Percentiles rank a stretch among this genome's conserved stretches.
phyloP scores from a whole-genome alignment of 2,113 vertebrate species.

The Symphodus melops region DNA sequence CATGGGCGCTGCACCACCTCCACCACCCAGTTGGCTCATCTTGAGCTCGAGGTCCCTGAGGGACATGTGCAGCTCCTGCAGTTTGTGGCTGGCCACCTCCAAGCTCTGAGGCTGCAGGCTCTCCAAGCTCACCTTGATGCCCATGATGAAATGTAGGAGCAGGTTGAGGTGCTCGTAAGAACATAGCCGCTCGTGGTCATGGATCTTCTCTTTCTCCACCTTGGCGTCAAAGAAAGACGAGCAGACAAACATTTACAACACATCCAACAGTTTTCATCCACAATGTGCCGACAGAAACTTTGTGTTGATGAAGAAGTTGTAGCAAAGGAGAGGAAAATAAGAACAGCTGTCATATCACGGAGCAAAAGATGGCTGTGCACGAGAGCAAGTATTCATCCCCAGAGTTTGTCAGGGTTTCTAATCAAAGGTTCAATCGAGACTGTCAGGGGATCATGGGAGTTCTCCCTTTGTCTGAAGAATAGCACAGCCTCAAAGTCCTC shows the following conservation, averaged over 20 bases:
- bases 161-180: conserved; percentile 91
- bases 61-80: conserved; percentile 84
- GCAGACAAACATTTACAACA: conserved; percentile 9
- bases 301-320: neutral
- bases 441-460: too few relatives aligned
- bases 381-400: conserved; percentile 14
- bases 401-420: neutral
- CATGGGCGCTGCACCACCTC: conserved; percentile 48
- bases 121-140: conserved; percentile 87
- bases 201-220: conserved; percentile 91
- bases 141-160: conserved; percentile 89
- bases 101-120: conserved; percentile 85
- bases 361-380: conserved; percentile 6
- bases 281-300: neutral
- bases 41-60: conserved; percentile 84
- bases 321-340: conserved; percentile 2
- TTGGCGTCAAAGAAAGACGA: conserved; percentile 58
- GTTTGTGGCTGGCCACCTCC: conserved; percentile 82
- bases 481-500: too few relatives aligned
- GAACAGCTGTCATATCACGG: conserved; percentile 16
- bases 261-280: neutral
- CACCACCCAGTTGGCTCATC: conserved; percentile 79
- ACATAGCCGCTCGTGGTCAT: conserved; percentile 88
- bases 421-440: too few relatives aligned
- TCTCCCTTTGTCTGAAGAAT: too few relatives aligned